Percentiles rank a stretch among this genome's conserved stretches.
Conservation (phyloP, 2,888 invertebrate species). For the Dinocampus coccinellae region DNA sequence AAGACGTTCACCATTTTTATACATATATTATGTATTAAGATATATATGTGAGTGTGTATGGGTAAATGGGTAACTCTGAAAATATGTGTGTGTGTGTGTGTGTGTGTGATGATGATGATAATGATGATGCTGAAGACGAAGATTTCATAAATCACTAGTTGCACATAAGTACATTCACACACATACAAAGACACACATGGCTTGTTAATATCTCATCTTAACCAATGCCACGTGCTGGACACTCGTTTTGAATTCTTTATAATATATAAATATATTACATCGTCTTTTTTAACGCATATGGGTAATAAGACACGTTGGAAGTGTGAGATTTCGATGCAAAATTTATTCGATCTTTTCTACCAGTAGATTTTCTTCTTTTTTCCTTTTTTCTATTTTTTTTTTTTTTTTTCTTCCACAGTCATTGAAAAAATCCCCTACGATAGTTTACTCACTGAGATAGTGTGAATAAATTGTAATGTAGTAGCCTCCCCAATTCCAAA, state of each 20-base stretch:
- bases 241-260: constrained; percentile 42
- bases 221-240: constrained; percentile 54
- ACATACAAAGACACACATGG: constrained; percentile 37
- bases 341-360: too few species aligned
- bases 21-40: constrained; percentile 25
- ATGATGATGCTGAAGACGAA: constrained; percentile 44
- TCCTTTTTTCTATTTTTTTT: not conserved
- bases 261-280: not conserved
- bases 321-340: constrained; percentile 11
- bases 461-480: not conserved
- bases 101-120: constrained; percentile 43
- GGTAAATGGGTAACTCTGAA: too few species aligned
- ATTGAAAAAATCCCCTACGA: too few species aligned
- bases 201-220: constrained; percentile 49
- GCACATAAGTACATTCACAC: constrained; percentile 20
- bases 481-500: constrained; percentile 16
- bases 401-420: not conserved
- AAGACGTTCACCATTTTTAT: constrained; percentile 37
- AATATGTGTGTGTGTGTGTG: too few species aligned
- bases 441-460: too few species aligned
- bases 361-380: too few species aligned
- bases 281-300: not conserved
- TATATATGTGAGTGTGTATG: constrained; percentile 42
- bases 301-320: not conserved
- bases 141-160: constrained; percentile 52